Evolutionary conservation across 1,140 invertebrate genomes (phyloP), one percentile per base, ranked within the genome.

Genomic region (Neoseiulus cucumeris): DNA sequence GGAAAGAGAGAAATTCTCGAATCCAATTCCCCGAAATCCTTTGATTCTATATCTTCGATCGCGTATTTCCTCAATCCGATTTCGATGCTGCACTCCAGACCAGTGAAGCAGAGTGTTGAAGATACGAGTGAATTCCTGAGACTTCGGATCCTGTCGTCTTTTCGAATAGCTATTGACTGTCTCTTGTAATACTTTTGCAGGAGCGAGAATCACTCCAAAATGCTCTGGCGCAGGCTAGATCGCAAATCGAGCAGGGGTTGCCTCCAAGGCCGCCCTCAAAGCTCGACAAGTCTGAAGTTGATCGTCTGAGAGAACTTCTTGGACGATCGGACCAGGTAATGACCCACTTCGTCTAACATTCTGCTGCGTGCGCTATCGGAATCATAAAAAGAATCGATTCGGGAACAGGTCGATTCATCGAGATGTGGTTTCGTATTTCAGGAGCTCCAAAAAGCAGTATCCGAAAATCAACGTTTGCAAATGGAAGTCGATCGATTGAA

Each of bases 401-500:
- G n/a, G n/a, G n/a, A n/a, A n/a, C n/a, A n/a, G n/a, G n/a, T n/a
- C n/a, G n/a, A n/a, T n/a, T n/a, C n/a, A n/a, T n/a, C n/a, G n/a
- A n/a, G 33, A 9, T 39, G 4, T 39, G 9, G 4, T 17, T 47
- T 20, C 14, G 14, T 1, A 1, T 59, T 59, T 17, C 33, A 59
- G 44, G 72, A 73, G 25, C 39, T 73, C 29, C 72, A 73, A 64
- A 70, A 69, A 65, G 68, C 66, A n/a, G 30, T 70, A 18, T 59
- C 70, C 7, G 72, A 73, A 39, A 73, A 73, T 55, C 70, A 69
- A 30, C 68, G 70, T 28, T 64, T 72, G 28, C 70, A 71, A 68
- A 71, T 87, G 71, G 88, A 91, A 75, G 83, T 87, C 47, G 86
- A 85, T 69, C 81, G 86, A 64, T 76, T 91, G 51, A 86, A 85